These are phyloP conservation scores for Emberiza fucata DNA, from an alignment of 2,113 vertebrate genomes.

Conservation along the genomic window DNA sequence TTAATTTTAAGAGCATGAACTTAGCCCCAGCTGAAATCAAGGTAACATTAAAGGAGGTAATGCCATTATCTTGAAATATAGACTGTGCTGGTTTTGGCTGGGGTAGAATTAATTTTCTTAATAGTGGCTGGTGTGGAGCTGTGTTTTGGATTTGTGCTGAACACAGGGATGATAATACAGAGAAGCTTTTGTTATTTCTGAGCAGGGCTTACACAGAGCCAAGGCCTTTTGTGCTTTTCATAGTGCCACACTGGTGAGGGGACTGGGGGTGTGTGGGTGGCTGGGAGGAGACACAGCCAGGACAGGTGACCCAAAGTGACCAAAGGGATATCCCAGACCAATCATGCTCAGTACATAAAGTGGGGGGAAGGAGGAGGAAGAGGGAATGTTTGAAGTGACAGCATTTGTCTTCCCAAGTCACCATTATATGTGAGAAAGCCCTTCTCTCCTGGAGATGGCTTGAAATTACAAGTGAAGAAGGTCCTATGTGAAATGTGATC, in stretches of 20 bases:
- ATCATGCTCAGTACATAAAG: not conserved
- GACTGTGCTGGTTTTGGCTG: not conserved
- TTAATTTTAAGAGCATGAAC: not conserved
- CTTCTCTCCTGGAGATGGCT: not conserved
- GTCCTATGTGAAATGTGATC: not conserved
- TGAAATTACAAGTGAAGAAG: not conserved
- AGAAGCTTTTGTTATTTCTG: not conserved
- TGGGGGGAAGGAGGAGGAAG: not conserved
- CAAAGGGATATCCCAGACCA: not conserved
- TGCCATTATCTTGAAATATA: not conserved
- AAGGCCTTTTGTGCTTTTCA: not conserved
- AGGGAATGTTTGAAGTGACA: not conserved
- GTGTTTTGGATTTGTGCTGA: not conserved
- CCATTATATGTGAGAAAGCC: not conserved
- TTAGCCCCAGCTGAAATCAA: not conserved
- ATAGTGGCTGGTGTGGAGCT: not conserved
- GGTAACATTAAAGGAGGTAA: not conserved
- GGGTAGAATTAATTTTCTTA: not conserved
- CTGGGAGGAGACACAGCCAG: not conserved
- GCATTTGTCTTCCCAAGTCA: not conserved
- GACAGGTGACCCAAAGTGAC: not conserved
- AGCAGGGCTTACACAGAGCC: not conserved
- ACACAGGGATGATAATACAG: rapidly evolving
- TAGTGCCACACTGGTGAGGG: rapidly evolving
- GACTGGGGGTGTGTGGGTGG: rapidly evolving